These are phyloP conservation scores for Ibycter americanus DNA, from an alignment of 2,797 vertebrate genomes.

Conservation along the genomic window DNA sequence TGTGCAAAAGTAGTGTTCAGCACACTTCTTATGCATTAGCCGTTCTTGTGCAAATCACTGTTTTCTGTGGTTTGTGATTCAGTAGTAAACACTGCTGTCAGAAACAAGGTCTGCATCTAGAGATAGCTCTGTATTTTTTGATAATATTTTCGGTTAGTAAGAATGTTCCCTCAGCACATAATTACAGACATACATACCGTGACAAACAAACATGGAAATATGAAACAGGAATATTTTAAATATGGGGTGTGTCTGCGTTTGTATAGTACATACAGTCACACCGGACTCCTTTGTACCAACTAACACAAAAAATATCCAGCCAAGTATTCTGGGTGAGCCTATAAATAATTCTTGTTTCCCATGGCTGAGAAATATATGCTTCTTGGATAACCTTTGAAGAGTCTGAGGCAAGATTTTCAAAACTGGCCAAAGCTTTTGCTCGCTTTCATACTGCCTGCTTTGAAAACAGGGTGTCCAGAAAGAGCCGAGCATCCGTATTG, in stretches of 20 bases:
- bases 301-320: slow-evolving; percentile 21
- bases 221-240: slow-evolving; percentile 22
- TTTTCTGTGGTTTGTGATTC: slow-evolving; percentile 44
- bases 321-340: not conserved
- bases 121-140: slow-evolving; percentile 12
- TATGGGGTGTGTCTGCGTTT: slow-evolving; percentile 21
- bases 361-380: not conserved
- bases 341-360: not conserved
- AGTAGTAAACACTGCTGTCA: not conserved
- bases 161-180: not conserved
- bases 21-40: slow-evolving; percentile 22
- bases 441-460: not conserved
- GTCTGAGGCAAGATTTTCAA: not conserved
- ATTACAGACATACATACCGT: not conserved
- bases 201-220: slow-evolving; percentile 26
- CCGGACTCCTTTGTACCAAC: not conserved
- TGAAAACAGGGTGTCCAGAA: not conserved
- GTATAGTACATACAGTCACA: not conserved
- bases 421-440: not conserved
- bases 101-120: slow-evolving; percentile 23
- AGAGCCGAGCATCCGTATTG: not conserved
- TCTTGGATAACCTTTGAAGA: not conserved
- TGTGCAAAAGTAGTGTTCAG: slow-evolving; percentile 28
- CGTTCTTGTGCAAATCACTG: slow-evolving; percentile 53
- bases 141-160: slow-evolving; percentile 14